Evolutionary conservation across 2,113 vertebrate genomes (phyloP).

Genomic region (human (Homo sapiens)): DNA sequence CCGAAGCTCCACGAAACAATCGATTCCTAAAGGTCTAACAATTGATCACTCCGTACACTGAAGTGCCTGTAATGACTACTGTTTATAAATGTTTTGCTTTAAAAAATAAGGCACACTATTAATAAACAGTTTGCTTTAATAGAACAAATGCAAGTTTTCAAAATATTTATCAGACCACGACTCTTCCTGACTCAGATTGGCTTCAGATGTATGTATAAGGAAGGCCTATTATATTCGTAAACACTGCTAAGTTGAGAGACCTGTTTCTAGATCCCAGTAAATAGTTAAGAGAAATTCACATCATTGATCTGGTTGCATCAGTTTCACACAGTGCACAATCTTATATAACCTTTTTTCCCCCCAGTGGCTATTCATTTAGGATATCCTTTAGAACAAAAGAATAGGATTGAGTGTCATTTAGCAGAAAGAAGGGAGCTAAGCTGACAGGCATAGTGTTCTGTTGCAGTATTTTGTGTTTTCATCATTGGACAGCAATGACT

Average conservation of each 20-base stretch:
- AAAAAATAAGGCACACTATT: neutral
- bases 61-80: neutral
- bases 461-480: neutral
- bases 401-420: neutral
- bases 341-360: neutral
- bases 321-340: neutral
- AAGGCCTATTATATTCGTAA: neutral
- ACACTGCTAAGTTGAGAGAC: neutral
- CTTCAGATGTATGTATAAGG: neutral
- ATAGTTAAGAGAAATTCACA: neutral
- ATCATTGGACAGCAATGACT: neutral
- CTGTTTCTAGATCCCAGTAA: neutral
- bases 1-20: conserved; percentile 15
- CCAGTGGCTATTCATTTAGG: neutral
- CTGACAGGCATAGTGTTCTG: neutral
- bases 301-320: neutral
- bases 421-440: neutral
- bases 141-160: conserved; percentile 34
- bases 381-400: neutral
- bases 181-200: neutral
- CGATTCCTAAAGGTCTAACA: conserved; percentile 9
- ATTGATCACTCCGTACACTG: neutral
- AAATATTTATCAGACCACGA: neutral
- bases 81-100: conserved; percentile 42
- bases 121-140: neutral